Conservation (phyloP, 1,140 invertebrate species). For the Panagrolaimus sp. region DNA sequence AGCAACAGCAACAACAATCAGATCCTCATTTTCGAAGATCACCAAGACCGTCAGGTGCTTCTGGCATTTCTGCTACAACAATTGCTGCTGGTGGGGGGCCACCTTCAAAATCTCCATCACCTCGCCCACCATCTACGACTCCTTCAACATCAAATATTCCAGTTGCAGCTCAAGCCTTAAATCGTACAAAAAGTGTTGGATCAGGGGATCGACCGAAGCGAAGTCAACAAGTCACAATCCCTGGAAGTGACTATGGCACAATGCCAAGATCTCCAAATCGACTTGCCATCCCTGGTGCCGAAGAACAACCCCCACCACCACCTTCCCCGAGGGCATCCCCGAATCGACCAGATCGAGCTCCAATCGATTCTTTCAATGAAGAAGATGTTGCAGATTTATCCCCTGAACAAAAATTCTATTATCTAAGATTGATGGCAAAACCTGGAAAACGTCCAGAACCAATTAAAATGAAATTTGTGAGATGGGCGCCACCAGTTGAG, state of each 20-base stretch:
- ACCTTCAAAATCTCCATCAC: too few species aligned
- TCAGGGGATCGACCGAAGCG: background rate
- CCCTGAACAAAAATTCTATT: slow-evolving; percentile 56
- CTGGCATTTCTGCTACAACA: too few species aligned
- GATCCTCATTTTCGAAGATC: background rate
- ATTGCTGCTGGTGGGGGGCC: too few species aligned
- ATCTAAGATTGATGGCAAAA: slow-evolving; percentile 57
- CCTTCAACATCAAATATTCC: background rate
- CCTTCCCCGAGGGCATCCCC: background rate
- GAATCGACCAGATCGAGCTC: background rate
- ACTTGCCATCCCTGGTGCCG: background rate
- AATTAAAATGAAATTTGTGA: slow-evolving; percentile 58
- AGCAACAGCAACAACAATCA: background rate
- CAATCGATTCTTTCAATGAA: background rate
- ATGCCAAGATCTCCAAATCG: background rate
- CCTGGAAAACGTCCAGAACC: slow-evolving; percentile 52
- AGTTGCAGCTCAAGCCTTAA: background rate
- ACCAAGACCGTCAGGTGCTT: too few species aligned
- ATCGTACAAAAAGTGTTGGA: slow-evolving; percentile 7
- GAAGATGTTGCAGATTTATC: slow-evolving; percentile 26
- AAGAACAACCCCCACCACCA: background rate
- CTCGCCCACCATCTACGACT: too few species aligned
- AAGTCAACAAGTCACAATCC: background rate
- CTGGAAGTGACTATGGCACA: slow-evolving; percentile 3
- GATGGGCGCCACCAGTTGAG: slow-evolving; percentile 43